These are phyloP conservation scores for Ceratina japonica DNA, from an alignment of 1,140 invertebrate species.

Conservation along the genomic window DNA sequence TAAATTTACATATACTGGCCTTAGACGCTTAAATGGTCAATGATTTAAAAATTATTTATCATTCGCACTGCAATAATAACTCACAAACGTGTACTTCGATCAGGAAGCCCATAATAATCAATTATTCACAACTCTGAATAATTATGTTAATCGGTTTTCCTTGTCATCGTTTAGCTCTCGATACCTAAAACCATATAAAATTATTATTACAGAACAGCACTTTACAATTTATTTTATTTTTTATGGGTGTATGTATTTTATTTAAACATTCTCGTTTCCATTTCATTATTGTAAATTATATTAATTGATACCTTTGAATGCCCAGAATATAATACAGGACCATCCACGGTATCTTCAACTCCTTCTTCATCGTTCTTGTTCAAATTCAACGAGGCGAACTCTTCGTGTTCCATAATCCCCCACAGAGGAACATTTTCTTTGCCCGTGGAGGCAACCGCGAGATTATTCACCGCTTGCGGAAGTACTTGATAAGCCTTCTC, in stretches of 20 bases:
- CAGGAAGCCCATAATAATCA: background rate
- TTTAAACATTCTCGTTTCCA: too few species aligned
- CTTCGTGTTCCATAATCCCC: conserved; percentile 78
- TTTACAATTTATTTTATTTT: too few species aligned
- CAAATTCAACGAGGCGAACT: conserved; percentile 59
- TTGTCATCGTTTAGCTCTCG: conserved; percentile 72
- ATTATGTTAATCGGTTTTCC: background rate
- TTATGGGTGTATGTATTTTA: too few species aligned
- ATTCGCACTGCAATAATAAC: too few species aligned
- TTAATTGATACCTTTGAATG: conserved; percentile 75
- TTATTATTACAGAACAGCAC: background rate
- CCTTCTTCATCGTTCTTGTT: conserved; percentile 49
- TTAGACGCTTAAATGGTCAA: too few species aligned
- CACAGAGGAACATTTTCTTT: conserved; percentile 73
- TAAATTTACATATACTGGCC: too few species aligned
- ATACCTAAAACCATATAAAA: conserved; percentile 67
- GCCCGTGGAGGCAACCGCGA: conserved; percentile 73
- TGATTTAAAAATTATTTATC: too few species aligned
- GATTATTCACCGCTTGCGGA: conserved; percentile 77
- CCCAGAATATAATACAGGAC: conserved; percentile 70
- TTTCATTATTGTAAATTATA: background rate
- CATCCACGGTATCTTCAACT: conserved; percentile 40
- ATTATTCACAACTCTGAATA: conserved; percentile 14
- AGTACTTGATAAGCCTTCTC: conserved; percentile 76
- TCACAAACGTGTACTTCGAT: background rate